These are phyloP conservation scores for Drosophila asahinai DNA, from an alignment of 1,140 invertebrate genomes.

Conservation along the genomic window DNA sequence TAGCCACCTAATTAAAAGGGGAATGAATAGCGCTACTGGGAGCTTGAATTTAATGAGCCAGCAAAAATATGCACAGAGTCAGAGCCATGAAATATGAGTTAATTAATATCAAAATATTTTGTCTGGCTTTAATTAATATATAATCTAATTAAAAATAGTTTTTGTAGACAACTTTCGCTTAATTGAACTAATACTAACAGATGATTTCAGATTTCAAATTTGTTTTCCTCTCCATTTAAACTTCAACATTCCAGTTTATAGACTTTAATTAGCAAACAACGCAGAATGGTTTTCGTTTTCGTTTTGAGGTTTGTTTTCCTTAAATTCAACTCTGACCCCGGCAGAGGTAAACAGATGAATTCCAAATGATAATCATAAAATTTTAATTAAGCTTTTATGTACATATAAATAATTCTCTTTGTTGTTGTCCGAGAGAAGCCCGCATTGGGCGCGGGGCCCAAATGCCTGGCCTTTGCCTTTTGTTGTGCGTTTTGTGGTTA, in stretches of 20 bases:
- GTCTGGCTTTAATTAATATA: constrained; percentile 8
- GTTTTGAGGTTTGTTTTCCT: constrained; percentile 9
- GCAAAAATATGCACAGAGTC: neutral
- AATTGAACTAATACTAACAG: neutral
- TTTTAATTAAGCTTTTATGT: constrained; percentile 69
- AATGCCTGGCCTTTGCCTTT: constrained; percentile 44
- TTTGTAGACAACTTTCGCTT: neutral
- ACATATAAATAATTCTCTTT: constrained; percentile 21
- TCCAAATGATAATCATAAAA: constrained; percentile 66
- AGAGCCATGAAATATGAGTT: constrained; percentile 1
- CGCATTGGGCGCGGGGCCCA: constrained; percentile 21
- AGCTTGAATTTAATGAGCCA: constrained; percentile 19
- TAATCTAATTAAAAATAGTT: neutral
- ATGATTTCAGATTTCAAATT: neutral
- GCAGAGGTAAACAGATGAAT: constrained; percentile 46
- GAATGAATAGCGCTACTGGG: constrained; percentile 24
- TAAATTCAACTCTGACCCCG: constrained; percentile 27
- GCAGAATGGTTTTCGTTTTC: constrained; percentile 1
- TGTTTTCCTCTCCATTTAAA: neutral
- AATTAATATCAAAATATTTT: constrained; percentile 1
- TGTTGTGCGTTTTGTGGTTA: constrained; percentile 25
- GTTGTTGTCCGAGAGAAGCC: constrained; percentile 15
- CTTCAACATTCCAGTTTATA: neutral
- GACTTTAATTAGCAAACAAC: constrained; percentile 35
- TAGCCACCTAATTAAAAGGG: constrained; percentile 44